Percentiles rank a stretch among this genome's conserved stretches.
Conservation (phyloP, 1,140 invertebrate species). For the Penaeus japonicus region DNA sequence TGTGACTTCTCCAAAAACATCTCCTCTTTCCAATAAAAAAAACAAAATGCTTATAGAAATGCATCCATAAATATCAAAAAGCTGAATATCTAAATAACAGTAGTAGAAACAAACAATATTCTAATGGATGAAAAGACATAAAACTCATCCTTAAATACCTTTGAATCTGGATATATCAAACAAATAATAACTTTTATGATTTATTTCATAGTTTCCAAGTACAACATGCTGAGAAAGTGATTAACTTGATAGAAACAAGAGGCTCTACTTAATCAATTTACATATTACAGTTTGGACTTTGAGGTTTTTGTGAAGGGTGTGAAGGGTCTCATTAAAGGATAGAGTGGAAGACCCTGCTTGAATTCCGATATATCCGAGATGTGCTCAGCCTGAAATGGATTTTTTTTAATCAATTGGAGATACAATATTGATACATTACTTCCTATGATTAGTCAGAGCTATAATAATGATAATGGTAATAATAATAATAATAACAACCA, state of each 20-base stretch:
- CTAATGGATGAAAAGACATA: not conserved
- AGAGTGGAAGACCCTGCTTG: conserved; percentile 24
- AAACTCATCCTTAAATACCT: not conserved
- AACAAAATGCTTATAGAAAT: no score
- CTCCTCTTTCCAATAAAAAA: no score
- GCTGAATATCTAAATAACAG: no score
- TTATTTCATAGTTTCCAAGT: not conserved
- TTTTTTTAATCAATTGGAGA: no score
- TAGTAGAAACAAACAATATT: not conserved
- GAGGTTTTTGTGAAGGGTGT: not conserved
- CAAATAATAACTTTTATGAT: no score
- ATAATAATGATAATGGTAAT: no score
- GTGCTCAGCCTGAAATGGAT: not conserved
- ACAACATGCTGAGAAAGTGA: not conserved
- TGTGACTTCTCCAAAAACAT: no score
- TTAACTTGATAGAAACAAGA: not conserved
- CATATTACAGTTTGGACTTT: conserved; percentile 25
- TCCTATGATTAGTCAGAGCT: no score
- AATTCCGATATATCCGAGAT: conserved; percentile 9
- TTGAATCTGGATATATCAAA: no score
- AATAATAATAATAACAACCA: no score
- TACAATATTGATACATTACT: no score
- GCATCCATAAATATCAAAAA: no score
- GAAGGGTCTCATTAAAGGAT: conserved; percentile 34
- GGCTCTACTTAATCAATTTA: not conserved